Evolutionary conservation across 2,113 vertebrate genomes (phyloP).

Genomic region (Opisthocomus hoazin): DNA sequence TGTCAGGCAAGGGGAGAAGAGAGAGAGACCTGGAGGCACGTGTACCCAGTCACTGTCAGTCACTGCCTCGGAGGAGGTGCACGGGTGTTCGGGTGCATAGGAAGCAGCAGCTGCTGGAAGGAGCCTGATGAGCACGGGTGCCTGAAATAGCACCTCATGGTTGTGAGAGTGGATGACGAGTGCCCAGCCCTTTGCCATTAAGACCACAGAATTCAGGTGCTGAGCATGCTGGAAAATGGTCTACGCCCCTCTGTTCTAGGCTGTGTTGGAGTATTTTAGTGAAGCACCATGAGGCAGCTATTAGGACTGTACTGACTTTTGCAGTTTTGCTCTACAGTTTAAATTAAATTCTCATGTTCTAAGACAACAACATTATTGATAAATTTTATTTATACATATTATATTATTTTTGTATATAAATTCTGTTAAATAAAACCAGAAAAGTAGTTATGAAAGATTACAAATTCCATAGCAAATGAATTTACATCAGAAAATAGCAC

Average conservation of each 20-base stretch:
- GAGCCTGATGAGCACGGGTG: background rate
- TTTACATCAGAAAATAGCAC: background rate
- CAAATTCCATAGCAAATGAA: background rate
- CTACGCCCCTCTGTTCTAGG: background rate
- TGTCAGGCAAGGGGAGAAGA: background rate
- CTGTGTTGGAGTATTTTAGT: background rate
- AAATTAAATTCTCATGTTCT: background rate
- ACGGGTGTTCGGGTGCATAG: background rate
- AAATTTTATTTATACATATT: background rate
- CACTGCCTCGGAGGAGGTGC: background rate
- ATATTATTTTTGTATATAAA: background rate
- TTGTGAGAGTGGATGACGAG: background rate
- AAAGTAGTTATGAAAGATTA: background rate
- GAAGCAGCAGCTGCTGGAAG: background rate
- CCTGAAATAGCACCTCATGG: background rate
- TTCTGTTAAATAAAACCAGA: background rate
- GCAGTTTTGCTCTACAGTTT: background rate
- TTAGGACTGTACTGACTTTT: background rate
- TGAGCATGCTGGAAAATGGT: background rate
- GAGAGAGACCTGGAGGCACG: background rate
- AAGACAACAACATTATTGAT: background rate
- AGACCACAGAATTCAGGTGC: background rate
- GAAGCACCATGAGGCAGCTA: background rate
- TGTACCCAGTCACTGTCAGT: rapidly evolving
- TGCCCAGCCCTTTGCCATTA: background rate